Evolutionary conservation across 2,888 invertebrate species (phyloP).

Genomic region (Amiota minor): DNA sequence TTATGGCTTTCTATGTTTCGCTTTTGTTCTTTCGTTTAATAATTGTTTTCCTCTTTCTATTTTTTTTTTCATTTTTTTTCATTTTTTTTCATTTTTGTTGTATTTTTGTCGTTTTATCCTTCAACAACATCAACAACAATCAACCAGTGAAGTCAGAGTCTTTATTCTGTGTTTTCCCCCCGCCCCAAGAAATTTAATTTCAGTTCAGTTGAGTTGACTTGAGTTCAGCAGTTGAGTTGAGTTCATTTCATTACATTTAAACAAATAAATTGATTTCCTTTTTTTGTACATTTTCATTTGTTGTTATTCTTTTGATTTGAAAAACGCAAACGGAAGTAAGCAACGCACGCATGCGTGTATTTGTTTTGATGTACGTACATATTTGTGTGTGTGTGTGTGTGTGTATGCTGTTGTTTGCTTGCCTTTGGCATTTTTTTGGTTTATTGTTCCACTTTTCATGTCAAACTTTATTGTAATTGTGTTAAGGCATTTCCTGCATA

Average conservation of each 20-base stretch:
- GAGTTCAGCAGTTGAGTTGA: conserved; percentile 28
- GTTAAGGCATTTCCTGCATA: conserved; percentile 64
- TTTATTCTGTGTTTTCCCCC: conserved; percentile 1
- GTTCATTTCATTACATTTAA: conserved; percentile 42
- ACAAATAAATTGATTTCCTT: conserved; percentile 31
- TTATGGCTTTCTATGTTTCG: conserved; percentile 12
- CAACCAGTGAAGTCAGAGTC: no score
- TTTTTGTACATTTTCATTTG: not conserved
- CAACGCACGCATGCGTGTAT: not conserved
- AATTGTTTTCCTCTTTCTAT: conserved; percentile 40
- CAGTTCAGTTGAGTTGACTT: no score
- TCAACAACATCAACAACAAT: not conserved
- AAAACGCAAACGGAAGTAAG: conserved; percentile 23
- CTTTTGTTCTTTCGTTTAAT: not conserved
- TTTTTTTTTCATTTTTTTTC: conserved; percentile 51
- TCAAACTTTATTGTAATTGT: conserved; percentile 67
- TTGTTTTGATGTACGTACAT: not conserved
- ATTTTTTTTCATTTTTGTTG: no score
- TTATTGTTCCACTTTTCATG: conserved; percentile 67
- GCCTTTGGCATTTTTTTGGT: conserved; percentile 48
- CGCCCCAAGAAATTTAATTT: conserved; percentile 15
- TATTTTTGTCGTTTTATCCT: conserved; percentile 45
- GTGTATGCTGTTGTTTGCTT: conserved; percentile 5
- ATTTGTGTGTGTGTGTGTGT: conserved; percentile 7
- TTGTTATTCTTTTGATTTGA: not conserved